A percentile compares a stretch with the other conserved stretches of the same genome.
phyloP scores from a whole-genome alignment of 2,113 vertebrate species.

The Gasterosteus aculeatus region DNA sequence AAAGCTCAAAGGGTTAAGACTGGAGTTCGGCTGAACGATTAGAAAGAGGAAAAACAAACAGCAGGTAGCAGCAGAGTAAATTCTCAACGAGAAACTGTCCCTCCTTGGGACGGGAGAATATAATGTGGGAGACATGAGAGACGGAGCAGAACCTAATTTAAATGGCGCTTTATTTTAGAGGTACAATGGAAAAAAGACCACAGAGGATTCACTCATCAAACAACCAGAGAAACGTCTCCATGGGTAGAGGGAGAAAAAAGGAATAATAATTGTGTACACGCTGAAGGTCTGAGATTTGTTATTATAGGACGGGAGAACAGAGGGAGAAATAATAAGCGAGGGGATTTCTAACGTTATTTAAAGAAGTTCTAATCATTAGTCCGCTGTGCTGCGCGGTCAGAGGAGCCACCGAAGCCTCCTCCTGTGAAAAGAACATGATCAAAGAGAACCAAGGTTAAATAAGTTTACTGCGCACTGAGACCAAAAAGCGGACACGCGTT shows the following conservation, averaged over 20 bases:
- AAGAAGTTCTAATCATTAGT: constrained; percentile 76
- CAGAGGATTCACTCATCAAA: constrained; percentile 77
- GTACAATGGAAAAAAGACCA: constrained; percentile 64
- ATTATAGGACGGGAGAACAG: constrained; percentile 71
- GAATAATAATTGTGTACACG: constrained; percentile 74
- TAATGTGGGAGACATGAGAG: constrained; percentile 54
- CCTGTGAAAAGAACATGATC: constrained; percentile 68
- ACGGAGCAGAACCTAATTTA: constrained; percentile 68
- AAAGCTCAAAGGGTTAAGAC: constrained; percentile 47
- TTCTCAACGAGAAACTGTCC: constrained; percentile 55
- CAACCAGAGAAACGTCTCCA: constrained; percentile 61
- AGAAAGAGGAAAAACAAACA: constrained; percentile 60
- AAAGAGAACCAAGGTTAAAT: constrained; percentile 68
- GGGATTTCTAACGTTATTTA: constrained; percentile 73
- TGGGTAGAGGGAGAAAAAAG: constrained; percentile 63
- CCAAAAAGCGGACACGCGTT: constrained; percentile 24
- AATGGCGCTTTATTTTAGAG: constrained; percentile 70
- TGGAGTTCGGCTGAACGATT: constrained; percentile 57
- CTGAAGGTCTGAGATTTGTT: constrained; percentile 75
- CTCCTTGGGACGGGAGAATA: constrained; percentile 53
- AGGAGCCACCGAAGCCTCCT: constrained; percentile 50
- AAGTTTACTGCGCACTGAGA: constrained; percentile 59
- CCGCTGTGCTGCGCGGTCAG: constrained; percentile 47
- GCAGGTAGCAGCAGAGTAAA: constrained; percentile 23
- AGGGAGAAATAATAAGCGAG: constrained; percentile 68